Evolutionary conservation across 2,113 vertebrate species (phyloP).

Genomic region (Dipodomys spectabilis): DNA sequence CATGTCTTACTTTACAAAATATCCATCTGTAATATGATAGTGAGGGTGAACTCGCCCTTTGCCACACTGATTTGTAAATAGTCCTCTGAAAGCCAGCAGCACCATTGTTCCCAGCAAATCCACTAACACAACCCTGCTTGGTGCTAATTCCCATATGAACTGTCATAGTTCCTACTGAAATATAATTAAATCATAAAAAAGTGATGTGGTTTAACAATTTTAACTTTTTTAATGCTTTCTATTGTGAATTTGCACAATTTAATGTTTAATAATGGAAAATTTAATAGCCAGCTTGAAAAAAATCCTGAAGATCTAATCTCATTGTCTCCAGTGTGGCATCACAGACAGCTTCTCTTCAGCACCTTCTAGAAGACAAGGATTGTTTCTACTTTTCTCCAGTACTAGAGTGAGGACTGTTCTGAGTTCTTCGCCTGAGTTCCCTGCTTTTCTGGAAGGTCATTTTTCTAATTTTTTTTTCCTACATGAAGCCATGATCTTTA

Average conservation of each 20-base stretch:
- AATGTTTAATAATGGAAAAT: not conserved
- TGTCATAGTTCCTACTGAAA: not conserved
- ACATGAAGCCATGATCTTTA: not conserved
- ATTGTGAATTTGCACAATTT: not conserved
- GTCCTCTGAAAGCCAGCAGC: not conserved
- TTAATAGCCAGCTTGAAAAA: not conserved
- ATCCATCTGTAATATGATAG: not conserved
- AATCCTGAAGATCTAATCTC: not conserved
- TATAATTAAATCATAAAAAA: not conserved
- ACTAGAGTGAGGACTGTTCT: not conserved
- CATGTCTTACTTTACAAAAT: not conserved
- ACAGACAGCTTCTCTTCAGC: fast-evolving
- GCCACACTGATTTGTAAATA: not conserved
- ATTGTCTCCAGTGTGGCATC: not conserved
- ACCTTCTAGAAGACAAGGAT: fast-evolving
- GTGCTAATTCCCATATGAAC: not conserved
- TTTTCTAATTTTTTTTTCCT: not conserved
- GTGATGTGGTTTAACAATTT: not conserved
- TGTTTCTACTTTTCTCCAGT: not conserved
- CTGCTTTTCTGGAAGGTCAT: not conserved
- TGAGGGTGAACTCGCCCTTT: not conserved
- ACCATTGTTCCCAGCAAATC: not conserved
- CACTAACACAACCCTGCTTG: fast-evolving
- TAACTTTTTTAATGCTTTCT: not conserved
- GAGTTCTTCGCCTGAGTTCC: not conserved